Evolutionary conservation across 2,888 invertebrate genomes (phyloP), one percentile per base, ranked within the genome.

Genomic region (Ennomos quercinarius): DNA sequence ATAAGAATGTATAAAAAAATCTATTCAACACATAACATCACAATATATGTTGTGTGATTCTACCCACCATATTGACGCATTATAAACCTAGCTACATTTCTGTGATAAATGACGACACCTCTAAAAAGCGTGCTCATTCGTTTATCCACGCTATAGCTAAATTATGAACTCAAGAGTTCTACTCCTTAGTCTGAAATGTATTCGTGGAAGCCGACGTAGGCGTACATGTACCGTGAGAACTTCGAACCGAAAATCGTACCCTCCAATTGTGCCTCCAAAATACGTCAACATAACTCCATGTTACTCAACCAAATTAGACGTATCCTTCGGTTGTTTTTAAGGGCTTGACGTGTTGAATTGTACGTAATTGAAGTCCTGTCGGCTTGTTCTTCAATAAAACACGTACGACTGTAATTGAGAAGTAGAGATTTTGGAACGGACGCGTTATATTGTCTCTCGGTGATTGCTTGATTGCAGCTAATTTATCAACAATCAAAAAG

Each of bases 181-280:
- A 83, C 78, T 87, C 81, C 80, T 81, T 81, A 76, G 77, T 80
- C 80, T 76, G 70, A 83, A 86, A 86, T 81, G 84, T 84, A 80
- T 91, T 89, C 86, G 80, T 80, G 84, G 88, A 89, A 90, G 71
- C 71, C 56, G 49, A 68, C 71, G 83, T 84, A 81, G 86, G 88
- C 81, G 89, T 86, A 80, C 84, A 84, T 77, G 84, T 65, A 81
- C 80, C 89, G 91, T 91, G 91, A 86, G 91, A 91, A 91, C 84
- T 84, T 80, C 79, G 77, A 84, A 80, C 78, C 81, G 70, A 80
- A 84, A 84, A 79, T 76, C 80, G 80, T 83, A 81, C 74, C 76
- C n/a, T n/a, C n/a, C n/a, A n/a, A 76, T 78, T 76, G 76, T 73
- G 70, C 77, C 65, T 81, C 78, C 76, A 80, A 72, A 74, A 71